Evolutionary conservation across 2,888 invertebrate species (phyloP).

Genomic region (Myopa tessellatipennis): DNA sequence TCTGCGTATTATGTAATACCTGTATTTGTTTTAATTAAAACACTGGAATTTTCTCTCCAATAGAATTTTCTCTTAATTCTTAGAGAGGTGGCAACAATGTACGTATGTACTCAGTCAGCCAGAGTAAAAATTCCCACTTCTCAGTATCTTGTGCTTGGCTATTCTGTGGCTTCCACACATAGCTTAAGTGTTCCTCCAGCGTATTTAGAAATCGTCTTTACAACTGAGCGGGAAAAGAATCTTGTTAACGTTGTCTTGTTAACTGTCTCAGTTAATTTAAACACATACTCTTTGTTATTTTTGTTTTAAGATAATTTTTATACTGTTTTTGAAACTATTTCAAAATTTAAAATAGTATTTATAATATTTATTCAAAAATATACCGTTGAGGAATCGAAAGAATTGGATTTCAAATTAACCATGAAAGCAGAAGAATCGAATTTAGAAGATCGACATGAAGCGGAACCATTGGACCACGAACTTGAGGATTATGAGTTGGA

Average conservation of each 20-base stretch:
- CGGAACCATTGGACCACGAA: not conserved
- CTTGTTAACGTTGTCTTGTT: not conserved
- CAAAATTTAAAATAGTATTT: too few species aligned
- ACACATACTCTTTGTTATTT: not conserved
- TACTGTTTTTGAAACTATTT: not conserved
- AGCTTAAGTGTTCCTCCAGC: not conserved
- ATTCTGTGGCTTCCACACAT: not conserved
- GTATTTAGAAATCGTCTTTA: not conserved
- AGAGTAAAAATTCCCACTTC: not conserved
- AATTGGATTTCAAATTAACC: not conserved
- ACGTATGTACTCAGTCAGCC: not conserved
- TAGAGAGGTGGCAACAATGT: not conserved
- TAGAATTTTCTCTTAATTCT: not conserved
- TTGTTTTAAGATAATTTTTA: not conserved
- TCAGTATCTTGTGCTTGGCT: not conserved
- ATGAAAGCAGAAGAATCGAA: conserved; percentile 3
- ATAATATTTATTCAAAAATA: not conserved
- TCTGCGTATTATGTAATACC: too few species aligned
- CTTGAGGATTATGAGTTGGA: not conserved
- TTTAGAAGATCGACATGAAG: not conserved
- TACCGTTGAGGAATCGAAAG: not conserved
- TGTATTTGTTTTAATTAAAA: too few species aligned
- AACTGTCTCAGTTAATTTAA: not conserved
- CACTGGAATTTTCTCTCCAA: too few species aligned
- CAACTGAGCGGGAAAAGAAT: not conserved